phyloP scores from a whole-genome alignment of 2,797 vertebrate species.

The Argyrosomus regius region DNA sequence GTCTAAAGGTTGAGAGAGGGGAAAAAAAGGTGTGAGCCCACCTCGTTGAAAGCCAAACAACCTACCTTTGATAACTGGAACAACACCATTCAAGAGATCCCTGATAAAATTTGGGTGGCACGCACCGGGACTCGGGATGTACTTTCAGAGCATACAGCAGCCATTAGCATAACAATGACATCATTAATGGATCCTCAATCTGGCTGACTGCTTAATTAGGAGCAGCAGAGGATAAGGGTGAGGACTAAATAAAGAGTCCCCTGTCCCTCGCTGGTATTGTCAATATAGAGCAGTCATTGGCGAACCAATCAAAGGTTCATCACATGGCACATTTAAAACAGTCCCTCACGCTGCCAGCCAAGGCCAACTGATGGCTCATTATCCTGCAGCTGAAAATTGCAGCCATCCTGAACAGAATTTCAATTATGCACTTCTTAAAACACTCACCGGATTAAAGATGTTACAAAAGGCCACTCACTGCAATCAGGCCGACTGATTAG shows the following conservation, averaged over 20 bases:
- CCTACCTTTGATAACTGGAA: constrained; percentile 18
- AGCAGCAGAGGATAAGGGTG: constrained; percentile 83
- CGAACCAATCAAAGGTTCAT: constrained; percentile 91
- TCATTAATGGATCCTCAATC: constrained; percentile 91
- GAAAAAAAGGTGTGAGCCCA: neutral
- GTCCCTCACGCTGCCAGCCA: constrained; percentile 79
- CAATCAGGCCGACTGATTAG: constrained; percentile 85
- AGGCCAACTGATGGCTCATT: constrained; percentile 91
- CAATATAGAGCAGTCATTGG: constrained; percentile 87
- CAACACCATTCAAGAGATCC: constrained; percentile 4
- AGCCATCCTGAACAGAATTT: constrained; percentile 89
- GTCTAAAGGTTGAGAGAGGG: neutral
- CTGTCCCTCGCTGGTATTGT: constrained; percentile 86
- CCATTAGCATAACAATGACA: constrained; percentile 92
- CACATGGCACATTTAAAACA: constrained; percentile 89
- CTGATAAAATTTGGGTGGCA: constrained; percentile 42
- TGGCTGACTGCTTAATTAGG: constrained; percentile 94
- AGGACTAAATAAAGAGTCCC: constrained; percentile 88
- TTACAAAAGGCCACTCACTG: constrained; percentile 83
- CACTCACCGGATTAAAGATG: constrained; percentile 84
- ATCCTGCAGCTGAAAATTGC: constrained; percentile 89
- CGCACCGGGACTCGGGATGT: constrained; percentile 36
- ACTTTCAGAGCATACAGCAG: constrained; percentile 69
- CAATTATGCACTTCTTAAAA: constrained; percentile 90
- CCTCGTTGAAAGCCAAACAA: constrained; percentile 20